These are phyloP conservation scores for Heliocidaris tuberculata DNA, from an alignment of 35 echinoderm and acorn worm species.

Conservation along the genomic window DNA sequence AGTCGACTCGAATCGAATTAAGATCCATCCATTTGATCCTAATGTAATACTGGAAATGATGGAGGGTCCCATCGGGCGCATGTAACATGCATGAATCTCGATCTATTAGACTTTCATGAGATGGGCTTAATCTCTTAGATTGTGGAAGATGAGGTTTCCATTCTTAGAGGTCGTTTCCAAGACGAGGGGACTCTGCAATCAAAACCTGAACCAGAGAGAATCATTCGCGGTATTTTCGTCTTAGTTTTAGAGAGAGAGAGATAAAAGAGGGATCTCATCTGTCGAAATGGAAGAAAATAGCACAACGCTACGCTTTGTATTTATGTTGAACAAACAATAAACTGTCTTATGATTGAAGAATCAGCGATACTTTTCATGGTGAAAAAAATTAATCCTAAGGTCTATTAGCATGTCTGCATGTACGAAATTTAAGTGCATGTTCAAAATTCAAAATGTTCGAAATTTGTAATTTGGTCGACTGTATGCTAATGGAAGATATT, in stretches of 20 bases:
- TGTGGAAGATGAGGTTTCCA: not conserved
- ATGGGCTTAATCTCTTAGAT: not conserved
- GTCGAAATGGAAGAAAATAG: not conserved
- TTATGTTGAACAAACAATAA: too few species aligned
- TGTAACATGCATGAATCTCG: conserved; percentile 9
- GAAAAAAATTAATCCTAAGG: too few species aligned
- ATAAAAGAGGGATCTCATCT: not conserved
- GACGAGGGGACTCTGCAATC: not conserved
- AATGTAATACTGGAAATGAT: not conserved
- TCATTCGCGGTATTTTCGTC: not conserved
- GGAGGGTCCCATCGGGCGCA: not conserved
- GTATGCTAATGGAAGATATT: too few species aligned
- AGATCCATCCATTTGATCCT: conserved; percentile 1
- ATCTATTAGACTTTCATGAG: not conserved
- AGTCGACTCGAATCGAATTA: not conserved
- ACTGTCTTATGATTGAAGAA: too few species aligned
- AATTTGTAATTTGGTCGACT: too few species aligned
- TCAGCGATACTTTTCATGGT: too few species aligned
- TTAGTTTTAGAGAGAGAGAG: not conserved
- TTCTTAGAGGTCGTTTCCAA: not conserved
- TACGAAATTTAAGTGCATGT: too few species aligned
- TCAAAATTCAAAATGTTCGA: too few species aligned
- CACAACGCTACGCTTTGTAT: too few species aligned
- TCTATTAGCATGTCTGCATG: too few species aligned
- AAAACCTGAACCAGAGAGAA: not conserved